Base-by-base conservation (phyloP, 2,888 invertebrate species). In the Hyposoter didymator region DNA sequence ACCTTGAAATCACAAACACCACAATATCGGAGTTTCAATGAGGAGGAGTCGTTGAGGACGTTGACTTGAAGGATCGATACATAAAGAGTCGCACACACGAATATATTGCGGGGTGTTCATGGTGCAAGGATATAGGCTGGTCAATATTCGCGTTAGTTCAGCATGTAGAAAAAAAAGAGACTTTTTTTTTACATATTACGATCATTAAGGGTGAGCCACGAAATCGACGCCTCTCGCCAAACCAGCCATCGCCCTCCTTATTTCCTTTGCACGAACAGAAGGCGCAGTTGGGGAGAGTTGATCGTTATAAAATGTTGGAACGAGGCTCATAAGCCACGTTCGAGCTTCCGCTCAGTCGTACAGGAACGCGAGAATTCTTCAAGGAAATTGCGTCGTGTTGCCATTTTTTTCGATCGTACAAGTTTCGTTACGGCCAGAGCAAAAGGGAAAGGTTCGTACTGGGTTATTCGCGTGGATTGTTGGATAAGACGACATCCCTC, bases 291-390 rank as follows among this genome's bases (percentile, higher is more conserved):
- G 49, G 59, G 35, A 55, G 47, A 62, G 49, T 78, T 39, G 78
- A 78, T 79, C 64, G 82, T 82, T 78, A 64, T 59, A 74, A 70
- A 70, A 64, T 28, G 52, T 82, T 78, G 22, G 28, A 79, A 82
- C 74, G 78, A 82, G 59, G 84, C 84, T 82, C 28, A 82, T 84
- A 74, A 82, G 55, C 12, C 84, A 84, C 84, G 84, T 84, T 32
- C 49, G 8, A 32, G 32, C 28, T 28, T 64, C 39, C 39, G 39
- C 39, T 8, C 10, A 8, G 22, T 28, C 59, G n/a, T 45, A 10
- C 35, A 70, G 49, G 7, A 17, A 17, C 45, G 47, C 17, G 28
- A 47, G 8, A 28, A 47, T 49, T 14, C 28, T 0, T 14, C 28
- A 19, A 49, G 4, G 2, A 49, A 49, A n/a, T 12, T 47, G 28